phyloP scores from a whole-genome alignment of 1,140 invertebrate species.

The Drosophila lacteicornis region DNA sequence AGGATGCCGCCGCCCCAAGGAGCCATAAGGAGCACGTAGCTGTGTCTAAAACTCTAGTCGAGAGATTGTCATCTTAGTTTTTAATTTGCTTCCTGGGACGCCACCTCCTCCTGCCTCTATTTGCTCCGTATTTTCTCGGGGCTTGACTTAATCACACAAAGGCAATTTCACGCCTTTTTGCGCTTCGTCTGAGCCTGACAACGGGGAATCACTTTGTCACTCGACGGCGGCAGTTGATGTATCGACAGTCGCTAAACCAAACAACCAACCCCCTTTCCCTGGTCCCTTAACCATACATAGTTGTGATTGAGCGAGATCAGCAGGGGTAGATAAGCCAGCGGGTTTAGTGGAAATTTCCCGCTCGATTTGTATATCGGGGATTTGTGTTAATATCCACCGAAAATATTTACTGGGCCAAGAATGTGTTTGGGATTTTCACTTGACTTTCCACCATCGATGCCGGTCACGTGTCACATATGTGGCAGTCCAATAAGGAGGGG shows the following conservation, averaged over 20 bases:
- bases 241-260: constrained; percentile 65
- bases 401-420: constrained; percentile 45
- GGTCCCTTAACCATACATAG: constrained; percentile 23
- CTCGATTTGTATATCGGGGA: constrained; percentile 77
- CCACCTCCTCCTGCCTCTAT: not conserved
- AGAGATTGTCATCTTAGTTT: constrained; percentile 74
- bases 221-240: constrained; percentile 77
- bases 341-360: constrained; percentile 64
- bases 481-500: constrained; percentile 1
- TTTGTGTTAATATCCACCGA: constrained; percentile 71
- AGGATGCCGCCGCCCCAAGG: constrained; percentile 12
- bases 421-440: constrained; percentile 68
- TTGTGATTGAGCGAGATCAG: constrained; percentile 55
- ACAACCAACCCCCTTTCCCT: constrained; percentile 23
- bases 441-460: constrained; percentile 45
- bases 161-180: constrained; percentile 84
- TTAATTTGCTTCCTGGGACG: constrained; percentile 42
- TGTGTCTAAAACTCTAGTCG: constrained; percentile 26
- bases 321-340: constrained; percentile 71
- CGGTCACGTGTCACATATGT: constrained; percentile 72
- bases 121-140: constrained; percentile 1
- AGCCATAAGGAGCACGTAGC: constrained; percentile 79
- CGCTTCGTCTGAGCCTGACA: constrained; percentile 40
- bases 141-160: constrained; percentile 80
- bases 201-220: constrained; percentile 75